A percentile compares a stretch with the other conserved stretches of the same genome.
Evolutionary conservation across 2,113 vertebrate species (phyloP).

Genomic region (Dryoscopus gambensis): DNA sequence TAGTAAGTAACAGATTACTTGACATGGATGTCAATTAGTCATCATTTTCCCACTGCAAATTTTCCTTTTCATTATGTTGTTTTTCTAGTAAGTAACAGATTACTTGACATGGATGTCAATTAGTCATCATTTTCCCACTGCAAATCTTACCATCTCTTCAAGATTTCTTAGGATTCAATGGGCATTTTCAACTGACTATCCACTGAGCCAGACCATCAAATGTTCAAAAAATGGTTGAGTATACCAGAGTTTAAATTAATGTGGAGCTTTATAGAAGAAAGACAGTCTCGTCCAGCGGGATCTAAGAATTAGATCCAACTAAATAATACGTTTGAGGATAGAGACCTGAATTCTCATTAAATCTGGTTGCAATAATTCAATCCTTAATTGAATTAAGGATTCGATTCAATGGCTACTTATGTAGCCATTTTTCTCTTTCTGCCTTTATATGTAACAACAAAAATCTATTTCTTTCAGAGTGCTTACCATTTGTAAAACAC

Average conservation of each 20-base stretch:
- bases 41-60: background rate
- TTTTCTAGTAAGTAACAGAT: constrained; percentile 26
- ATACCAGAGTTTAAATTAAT: background rate
- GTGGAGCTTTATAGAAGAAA: background rate
- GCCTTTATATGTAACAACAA: background rate
- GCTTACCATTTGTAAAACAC: background rate
- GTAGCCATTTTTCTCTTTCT: background rate
- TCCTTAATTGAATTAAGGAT: background rate
- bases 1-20: constrained; percentile 23
- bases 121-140: constrained; percentile 16
- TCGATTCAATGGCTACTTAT: background rate
- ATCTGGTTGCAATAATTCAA: background rate
- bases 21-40: constrained; percentile 33
- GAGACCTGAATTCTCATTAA: background rate
- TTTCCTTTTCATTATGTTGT: background rate
- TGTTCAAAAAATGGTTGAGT: background rate
- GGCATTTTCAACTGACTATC: background rate
- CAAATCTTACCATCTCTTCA: constrained; percentile 14
- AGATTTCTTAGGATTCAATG: background rate
- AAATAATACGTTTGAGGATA: background rate
- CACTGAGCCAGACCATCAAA: background rate
- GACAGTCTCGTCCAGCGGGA: background rate
- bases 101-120: constrained; percentile 32
- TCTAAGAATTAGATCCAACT: background rate
- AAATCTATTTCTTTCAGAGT: background rate